Percentiles rank a stretch among this genome's conserved stretches.
phyloP scores from a whole-genome alignment of 2,888 invertebrate species.

The Lottia gigantea region DNA sequence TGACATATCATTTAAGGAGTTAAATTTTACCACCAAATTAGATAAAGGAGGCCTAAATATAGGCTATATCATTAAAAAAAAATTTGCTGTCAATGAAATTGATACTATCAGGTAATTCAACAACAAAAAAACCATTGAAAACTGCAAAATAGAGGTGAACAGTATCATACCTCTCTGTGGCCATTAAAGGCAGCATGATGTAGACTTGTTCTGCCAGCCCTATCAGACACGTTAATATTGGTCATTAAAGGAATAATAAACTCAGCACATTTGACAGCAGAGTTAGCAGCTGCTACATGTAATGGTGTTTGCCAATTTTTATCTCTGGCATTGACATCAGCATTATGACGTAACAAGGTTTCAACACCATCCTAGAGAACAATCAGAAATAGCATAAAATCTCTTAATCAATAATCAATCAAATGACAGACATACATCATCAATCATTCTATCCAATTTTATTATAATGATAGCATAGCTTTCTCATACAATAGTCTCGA shows the following conservation, averaged over 20 bases:
- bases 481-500: too few relatives aligned
- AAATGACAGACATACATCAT: neutral
- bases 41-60: too few relatives aligned
- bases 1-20: too few relatives aligned
- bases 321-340: constrained; percentile 74
- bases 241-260: constrained; percentile 70
- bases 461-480: too few relatives aligned
- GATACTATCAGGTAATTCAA: too few relatives aligned
- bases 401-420: neutral
- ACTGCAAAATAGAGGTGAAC: too few relatives aligned
- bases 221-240: constrained; percentile 72
- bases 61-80: too few relatives aligned
- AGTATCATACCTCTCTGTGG: constrained; percentile 70
- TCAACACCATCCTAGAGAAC: constrained; percentile 67
- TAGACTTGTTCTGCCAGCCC: constrained; percentile 75
- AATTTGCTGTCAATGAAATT: too few relatives aligned
- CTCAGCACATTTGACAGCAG: constrained; percentile 74
- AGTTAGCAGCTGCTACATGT: constrained; percentile 74
- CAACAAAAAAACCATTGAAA: too few relatives aligned
- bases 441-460: too few relatives aligned
- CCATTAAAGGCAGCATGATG: constrained; percentile 77
- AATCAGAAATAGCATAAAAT: neutral
- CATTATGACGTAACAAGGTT: constrained; percentile 72
- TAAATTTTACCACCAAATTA: too few relatives aligned
- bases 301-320: constrained; percentile 76